Base-by-base conservation (phyloP, 2,888 invertebrate genomes). In the Spodoptera littoralis region DNA sequence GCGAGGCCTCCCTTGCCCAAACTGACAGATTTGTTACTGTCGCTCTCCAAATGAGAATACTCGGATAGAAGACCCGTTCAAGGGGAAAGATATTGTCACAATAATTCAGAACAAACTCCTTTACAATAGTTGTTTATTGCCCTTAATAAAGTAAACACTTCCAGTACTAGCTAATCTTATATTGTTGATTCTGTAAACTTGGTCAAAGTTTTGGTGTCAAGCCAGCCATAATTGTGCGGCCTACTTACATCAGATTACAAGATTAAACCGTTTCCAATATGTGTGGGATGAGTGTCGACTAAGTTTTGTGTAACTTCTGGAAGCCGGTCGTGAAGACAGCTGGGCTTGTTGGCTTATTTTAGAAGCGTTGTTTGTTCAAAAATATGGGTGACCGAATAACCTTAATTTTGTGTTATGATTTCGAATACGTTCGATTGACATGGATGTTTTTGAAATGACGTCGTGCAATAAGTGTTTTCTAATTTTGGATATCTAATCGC, bases 21-120 rank as follows among this genome's bases (percentile, higher is more conserved):
- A 81, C 84, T 86, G 85, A 82, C 86, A 84, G 81, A 90, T 91
- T 87, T 88, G 88, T 90, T 85, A 86, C 82, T 89, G 90, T 90
- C 91, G 56, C 76, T 41, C 63, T 83, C 81, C 80, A 84, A 88
- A 88, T 85, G 85, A 87, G 86, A 85, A 78, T 79, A 78, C 75
- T 69, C 70, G 65, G 84, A 86, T 87, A 79, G 76, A 76, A 75
- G 65, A 58, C 55, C 55, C 49, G 62, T 47, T 67, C 65, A 59
- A 58, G 51, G 59, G 43, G 48, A 68, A 80, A 75, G 45, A 73
- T 80, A 77, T 61, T 65, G 60, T 66, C 59, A 68, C 76, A 77
- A 78, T 81, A 77, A 76, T 59, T 79, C 78, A 72, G 71, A 69
- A 79, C 73, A 74, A 79, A 79, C 66, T 80, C 79, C 51, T 60